Conservation (phyloP, 2,113 vertebrate genomes). For the Theristicus caerulescens region DNA sequence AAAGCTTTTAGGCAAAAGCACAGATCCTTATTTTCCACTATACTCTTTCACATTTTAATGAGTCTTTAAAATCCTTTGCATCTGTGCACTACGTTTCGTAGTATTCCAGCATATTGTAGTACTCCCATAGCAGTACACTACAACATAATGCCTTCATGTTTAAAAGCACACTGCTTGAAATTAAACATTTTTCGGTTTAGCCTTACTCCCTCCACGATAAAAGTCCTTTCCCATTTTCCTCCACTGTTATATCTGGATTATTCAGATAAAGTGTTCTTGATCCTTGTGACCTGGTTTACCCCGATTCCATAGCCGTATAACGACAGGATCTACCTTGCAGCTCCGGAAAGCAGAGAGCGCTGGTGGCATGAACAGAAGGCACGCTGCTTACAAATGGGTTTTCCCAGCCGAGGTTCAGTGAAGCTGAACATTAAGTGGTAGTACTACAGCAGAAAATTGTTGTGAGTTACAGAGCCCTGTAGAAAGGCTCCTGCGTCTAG, state of each 20-base stretch:
- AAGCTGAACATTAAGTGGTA: slow-evolving; percentile 53
- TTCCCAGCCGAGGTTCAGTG: slow-evolving; percentile 53
- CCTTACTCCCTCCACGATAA: background rate
- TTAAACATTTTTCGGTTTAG: slow-evolving; percentile 10
- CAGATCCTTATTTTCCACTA: background rate
- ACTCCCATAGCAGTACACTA: background rate
- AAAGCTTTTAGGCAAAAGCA: background rate
- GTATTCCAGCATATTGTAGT: slow-evolving; percentile 4
- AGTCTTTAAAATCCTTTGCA: slow-evolving; percentile 5
- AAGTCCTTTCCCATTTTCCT: background rate
- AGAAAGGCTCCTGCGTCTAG: background rate
- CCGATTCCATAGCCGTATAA: background rate
- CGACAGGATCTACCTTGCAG: slow-evolving; percentile 20
- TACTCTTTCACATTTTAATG: background rate
- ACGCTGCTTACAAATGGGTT: slow-evolving; percentile 41
- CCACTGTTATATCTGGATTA: background rate
- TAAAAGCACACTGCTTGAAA: slow-evolving; percentile 32
- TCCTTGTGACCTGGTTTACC: background rate
- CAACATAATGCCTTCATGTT: background rate
- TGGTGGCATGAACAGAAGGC: background rate
- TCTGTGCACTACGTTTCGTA: background rate
- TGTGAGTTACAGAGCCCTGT: background rate
- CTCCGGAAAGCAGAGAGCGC: background rate
- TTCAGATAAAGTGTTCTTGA: background rate
- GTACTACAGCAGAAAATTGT: slow-evolving; percentile 53